Conservation (phyloP, 2,113 vertebrate species). For the Leptocoma aspasia region DNA sequence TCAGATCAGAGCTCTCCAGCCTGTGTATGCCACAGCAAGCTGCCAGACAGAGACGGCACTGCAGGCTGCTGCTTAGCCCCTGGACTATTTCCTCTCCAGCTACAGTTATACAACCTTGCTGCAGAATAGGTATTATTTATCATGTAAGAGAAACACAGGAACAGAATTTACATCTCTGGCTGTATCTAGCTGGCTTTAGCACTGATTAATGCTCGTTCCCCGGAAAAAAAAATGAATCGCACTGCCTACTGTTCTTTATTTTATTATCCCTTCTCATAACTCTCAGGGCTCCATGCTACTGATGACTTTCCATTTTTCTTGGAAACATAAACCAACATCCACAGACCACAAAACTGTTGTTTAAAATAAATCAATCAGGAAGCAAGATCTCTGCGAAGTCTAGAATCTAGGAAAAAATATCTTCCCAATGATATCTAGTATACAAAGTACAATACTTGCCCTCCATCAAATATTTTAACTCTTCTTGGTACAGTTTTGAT, state of each 20-base stretch:
- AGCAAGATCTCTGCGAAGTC: not conserved
- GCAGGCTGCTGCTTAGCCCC: not conserved
- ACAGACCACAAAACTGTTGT: not conserved
- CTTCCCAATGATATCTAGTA: conserved; percentile 26
- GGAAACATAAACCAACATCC: conserved; percentile 24
- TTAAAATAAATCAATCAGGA: conserved; percentile 19
- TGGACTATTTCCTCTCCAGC: not conserved
- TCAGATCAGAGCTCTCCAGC: not conserved
- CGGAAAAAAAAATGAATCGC: not conserved
- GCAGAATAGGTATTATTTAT: conserved; percentile 4
- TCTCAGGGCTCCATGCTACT: not conserved
- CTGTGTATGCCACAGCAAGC: not conserved
- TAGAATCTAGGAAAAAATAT: not conserved
- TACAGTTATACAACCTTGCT: not conserved
- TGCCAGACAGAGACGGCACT: not conserved
- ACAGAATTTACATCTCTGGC: conserved; percentile 23
- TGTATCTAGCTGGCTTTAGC: not conserved
- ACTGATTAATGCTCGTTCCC: not conserved
- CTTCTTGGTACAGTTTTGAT: conserved; percentile 89
- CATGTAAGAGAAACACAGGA: not conserved
- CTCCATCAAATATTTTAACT: conserved; percentile 98
- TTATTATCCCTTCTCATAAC: not conserved
- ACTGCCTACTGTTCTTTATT: conserved; percentile 10
- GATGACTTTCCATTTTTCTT: conserved; percentile 49
- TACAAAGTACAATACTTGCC: conserved; percentile 80